Evolutionary conservation across 2,113 vertebrate species (phyloP).

Genomic region (Calidris pugnax): DNA sequence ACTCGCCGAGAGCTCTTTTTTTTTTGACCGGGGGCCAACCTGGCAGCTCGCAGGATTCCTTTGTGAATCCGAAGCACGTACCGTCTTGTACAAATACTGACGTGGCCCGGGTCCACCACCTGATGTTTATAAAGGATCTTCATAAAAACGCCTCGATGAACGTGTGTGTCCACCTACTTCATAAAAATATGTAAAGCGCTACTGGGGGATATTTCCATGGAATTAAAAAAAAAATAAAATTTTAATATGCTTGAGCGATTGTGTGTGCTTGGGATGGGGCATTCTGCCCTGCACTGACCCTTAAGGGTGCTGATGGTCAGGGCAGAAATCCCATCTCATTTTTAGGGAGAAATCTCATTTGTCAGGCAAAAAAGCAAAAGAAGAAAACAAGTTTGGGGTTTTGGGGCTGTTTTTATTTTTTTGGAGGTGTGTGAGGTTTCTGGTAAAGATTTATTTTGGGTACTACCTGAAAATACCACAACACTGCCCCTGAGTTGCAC

Average conservation of each 20-base stretch:
- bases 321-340: background rate
- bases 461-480: background rate
- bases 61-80: background rate
- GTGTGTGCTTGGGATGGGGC: background rate
- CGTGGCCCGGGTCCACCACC: background rate
- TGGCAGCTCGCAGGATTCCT: background rate
- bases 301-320: background rate
- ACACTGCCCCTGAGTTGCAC: background rate
- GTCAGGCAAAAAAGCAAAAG: background rate
- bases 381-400: background rate
- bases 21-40: background rate
- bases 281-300: background rate
- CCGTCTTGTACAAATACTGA: background rate
- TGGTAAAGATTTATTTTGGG: background rate
- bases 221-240: background rate
- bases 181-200: background rate
- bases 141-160: background rate
- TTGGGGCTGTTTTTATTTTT: background rate
- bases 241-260: background rate
- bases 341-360: background rate
- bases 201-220: background rate
- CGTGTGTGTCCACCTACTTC: background rate
- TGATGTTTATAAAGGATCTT: background rate
- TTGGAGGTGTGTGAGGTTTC: background rate
- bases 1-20: background rate